phyloP scores from a whole-genome alignment of 2,113 vertebrate genomes.

The Pachypanchax playfairii region DNA sequence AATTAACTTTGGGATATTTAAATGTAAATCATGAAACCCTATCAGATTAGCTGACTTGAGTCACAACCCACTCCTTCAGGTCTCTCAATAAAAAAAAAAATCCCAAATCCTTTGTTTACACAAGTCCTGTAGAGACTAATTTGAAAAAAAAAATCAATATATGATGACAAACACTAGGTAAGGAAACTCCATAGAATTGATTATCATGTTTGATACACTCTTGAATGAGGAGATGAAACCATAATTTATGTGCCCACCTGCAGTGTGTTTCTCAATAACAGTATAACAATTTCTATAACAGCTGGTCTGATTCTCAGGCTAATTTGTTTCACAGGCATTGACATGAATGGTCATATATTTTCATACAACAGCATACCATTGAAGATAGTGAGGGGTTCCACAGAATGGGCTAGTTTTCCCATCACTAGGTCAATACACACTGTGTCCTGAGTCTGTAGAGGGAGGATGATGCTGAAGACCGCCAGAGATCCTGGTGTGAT shows the following conservation, averaged over 20 bases:
- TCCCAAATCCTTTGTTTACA: too few relatives aligned
- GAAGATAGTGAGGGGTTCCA: slow-evolving; percentile 92
- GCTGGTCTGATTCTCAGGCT: slow-evolving; percentile 22
- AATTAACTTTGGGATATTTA: too few relatives aligned
- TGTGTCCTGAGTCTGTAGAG: slow-evolving; percentile 84
- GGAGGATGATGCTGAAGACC: slow-evolving; percentile 90
- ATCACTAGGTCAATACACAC: slow-evolving; percentile 93
- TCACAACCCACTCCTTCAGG: too few relatives aligned
- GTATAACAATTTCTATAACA: too few relatives aligned
- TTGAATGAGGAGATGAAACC: slow-evolving; percentile 2
- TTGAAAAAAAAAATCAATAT: too few relatives aligned
- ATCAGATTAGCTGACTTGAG: too few relatives aligned
- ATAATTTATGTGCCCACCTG: slow-evolving; percentile 15
- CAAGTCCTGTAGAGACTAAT: too few relatives aligned
- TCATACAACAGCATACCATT: slow-evolving; percentile 88
- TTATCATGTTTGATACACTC: slow-evolving; percentile 12
- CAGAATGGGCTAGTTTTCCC: slow-evolving; percentile 89
- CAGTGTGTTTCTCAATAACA: slow-evolving; percentile 5
- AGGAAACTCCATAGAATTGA: slow-evolving; percentile 20
- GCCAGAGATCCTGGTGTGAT: slow-evolving; percentile 85
- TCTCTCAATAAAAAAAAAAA: too few relatives aligned
- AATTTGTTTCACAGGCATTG: slow-evolving; percentile 10
- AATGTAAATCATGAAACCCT: too few relatives aligned
- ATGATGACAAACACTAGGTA: not conserved
- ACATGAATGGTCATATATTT: slow-evolving; percentile 48